These are phyloP conservation scores for Drosophila sordidapex DNA, from an alignment of 2,888 invertebrate genomes.

Conservation along the genomic window DNA sequence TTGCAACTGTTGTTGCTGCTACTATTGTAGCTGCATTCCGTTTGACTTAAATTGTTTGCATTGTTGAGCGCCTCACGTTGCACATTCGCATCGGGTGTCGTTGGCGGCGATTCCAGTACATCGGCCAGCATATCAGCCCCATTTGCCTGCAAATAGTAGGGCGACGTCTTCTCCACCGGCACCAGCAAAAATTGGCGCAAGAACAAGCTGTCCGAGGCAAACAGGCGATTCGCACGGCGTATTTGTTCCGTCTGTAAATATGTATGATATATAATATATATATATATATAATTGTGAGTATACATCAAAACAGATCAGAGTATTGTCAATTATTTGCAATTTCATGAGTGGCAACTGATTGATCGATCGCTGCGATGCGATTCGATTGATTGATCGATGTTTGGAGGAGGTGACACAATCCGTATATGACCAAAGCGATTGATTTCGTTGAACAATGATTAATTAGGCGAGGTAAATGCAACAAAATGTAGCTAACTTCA, in stretches of 20 bases:
- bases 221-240: slow-evolving; percentile 94
- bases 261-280: slow-evolving; percentile 4
- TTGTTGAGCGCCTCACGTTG: slow-evolving; percentile 83
- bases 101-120: slow-evolving; percentile 59
- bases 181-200: slow-evolving; percentile 94
- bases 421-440: slow-evolving; percentile 25
- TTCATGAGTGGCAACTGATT: slow-evolving; percentile 46
- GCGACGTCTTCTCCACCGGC: slow-evolving; percentile 90
- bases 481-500: slow-evolving; percentile 24
- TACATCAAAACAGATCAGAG: not conserved
- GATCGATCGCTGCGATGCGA: slow-evolving; percentile 46
- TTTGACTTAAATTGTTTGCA: slow-evolving; percentile 58
- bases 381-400: slow-evolving; percentile 48
- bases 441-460: slow-evolving; percentile 16
- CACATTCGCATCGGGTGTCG: slow-evolving; percentile 80
- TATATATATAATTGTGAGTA: not conserved
- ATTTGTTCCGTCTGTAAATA: slow-evolving; percentile 94
- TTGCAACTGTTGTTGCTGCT: slow-evolving; percentile 48
- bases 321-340: slow-evolving; percentile 44
- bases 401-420: slow-evolving; percentile 7
- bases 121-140: slow-evolving; percentile 55
- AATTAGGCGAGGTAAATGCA: slow-evolving; percentile 18
- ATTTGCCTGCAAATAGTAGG: slow-evolving; percentile 86
- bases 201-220: slow-evolving; percentile 97
- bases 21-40: slow-evolving; percentile 36